phyloP scores from a whole-genome alignment of 1,140 invertebrate genomes.

The Hermetia illucens region DNA sequence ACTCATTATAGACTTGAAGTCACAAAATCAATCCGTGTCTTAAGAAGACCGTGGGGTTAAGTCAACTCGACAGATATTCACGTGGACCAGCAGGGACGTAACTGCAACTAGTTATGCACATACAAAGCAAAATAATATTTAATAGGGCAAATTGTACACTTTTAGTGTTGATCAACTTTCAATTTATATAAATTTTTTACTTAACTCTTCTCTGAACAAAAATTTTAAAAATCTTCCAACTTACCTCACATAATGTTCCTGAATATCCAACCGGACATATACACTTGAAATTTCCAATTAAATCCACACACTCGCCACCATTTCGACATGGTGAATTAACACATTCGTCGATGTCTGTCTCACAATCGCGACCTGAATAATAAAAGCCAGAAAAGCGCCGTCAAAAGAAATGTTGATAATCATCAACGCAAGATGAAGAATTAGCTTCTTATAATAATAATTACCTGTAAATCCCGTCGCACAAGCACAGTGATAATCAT shows the following conservation, averaged over 20 bases:
- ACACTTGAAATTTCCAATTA: conserved; percentile 52
- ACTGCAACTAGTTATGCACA: too few species aligned
- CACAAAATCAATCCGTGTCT: too few species aligned
- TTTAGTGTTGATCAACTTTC: not conserved
- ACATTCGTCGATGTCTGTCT: conserved; percentile 62
- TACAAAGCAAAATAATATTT: too few species aligned
- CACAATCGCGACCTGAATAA: conserved; percentile 43
- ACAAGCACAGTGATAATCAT: conserved; percentile 73
- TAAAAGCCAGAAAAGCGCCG: not conserved
- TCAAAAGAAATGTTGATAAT: not conserved
- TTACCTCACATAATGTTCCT: conserved; percentile 56
- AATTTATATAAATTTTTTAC: not conserved
- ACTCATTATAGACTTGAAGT: too few species aligned
- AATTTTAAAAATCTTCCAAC: conserved; percentile 1
- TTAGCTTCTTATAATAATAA: conserved; percentile 4
- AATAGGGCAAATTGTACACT: too few species aligned
- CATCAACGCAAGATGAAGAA: conserved; percentile 1
- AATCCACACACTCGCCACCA: conserved; percentile 61
- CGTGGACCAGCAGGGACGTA: too few species aligned
- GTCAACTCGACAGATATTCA: too few species aligned
- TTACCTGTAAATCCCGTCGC: conserved; percentile 60
- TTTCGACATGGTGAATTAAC: conserved; percentile 63
- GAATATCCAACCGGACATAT: conserved; percentile 67
- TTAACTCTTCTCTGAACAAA: not conserved
- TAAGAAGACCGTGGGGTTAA: too few species aligned